phyloP scores from a whole-genome alignment of 2,888 invertebrate genomes.

The Tetragonula carbonaria region DNA sequence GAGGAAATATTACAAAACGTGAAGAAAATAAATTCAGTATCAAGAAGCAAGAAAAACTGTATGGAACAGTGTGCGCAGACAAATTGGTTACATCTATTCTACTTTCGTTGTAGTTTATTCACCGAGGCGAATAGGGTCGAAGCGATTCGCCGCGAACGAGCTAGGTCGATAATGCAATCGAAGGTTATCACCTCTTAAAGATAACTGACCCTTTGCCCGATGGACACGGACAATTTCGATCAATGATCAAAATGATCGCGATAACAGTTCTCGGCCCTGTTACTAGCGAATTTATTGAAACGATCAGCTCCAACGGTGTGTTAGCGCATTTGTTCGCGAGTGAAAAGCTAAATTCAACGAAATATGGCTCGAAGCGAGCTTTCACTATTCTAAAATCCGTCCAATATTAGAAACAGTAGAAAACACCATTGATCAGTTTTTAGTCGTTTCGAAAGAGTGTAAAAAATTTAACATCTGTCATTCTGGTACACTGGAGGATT shows the following conservation, averaged over 20 bases:
- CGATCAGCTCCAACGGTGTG: background rate
- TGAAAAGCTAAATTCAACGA: background rate
- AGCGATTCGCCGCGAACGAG: conserved; percentile 23
- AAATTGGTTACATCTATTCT: conserved; percentile 1
- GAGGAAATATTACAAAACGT: no score
- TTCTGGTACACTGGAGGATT: background rate
- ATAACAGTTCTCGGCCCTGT: background rate
- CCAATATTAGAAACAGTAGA: background rate
- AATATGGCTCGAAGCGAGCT: background rate
- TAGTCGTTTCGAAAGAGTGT: background rate
- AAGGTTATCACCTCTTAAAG: conserved; percentile 42
- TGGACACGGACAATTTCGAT: conserved; percentile 19
- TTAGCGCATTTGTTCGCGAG: background rate
- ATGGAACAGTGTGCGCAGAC: background rate
- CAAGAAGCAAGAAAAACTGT: background rate
- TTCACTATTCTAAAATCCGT: background rate
- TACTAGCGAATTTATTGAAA: conserved; percentile 38
- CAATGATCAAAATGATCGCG: conserved; percentile 1
- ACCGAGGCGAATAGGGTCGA: background rate
- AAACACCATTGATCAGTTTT: background rate
- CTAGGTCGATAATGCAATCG: conserved; percentile 30
- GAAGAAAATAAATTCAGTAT: no score
- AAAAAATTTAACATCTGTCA: background rate
- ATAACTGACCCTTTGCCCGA: conserved; percentile 3
- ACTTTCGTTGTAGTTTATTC: conserved; percentile 28